phyloP scores from a whole-genome alignment of 2,797 vertebrate species.

The Spatula versicolor region DNA sequence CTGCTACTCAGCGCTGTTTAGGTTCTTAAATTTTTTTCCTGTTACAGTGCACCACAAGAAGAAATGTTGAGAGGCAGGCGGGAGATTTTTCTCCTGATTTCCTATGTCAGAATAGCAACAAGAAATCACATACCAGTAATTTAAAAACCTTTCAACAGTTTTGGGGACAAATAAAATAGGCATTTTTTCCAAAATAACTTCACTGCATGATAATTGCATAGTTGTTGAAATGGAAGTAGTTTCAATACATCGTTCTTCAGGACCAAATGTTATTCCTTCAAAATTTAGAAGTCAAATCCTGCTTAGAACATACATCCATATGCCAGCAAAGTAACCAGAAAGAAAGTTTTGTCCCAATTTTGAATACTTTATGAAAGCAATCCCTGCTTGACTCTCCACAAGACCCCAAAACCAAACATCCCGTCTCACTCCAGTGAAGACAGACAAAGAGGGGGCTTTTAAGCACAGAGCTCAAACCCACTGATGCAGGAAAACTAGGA shows the following conservation, averaged over 20 bases:
- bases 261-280: not conserved
- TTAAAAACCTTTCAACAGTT: not conserved
- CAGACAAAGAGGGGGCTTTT: not conserved
- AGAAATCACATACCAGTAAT: not conserved
- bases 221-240: not conserved
- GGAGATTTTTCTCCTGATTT: not conserved
- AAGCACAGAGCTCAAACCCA: not conserved
- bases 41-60: not conserved
- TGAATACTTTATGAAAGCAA: not conserved
- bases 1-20: not conserved
- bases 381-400: too few species aligned
- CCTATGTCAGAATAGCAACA: not conserved
- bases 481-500: not conserved
- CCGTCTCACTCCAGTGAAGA: rapidly evolving
- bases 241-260: not conserved
- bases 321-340: not conserved
- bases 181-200: not conserved
- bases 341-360: not conserved
- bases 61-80: not conserved
- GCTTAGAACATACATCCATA: not conserved
- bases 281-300: not conserved
- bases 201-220: not conserved
- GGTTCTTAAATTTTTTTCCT: not conserved
- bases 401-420: not conserved
- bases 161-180: not conserved